Base-by-base conservation (phyloP, 2,888 invertebrate species). In the Parnassius mnemosyne region DNA sequence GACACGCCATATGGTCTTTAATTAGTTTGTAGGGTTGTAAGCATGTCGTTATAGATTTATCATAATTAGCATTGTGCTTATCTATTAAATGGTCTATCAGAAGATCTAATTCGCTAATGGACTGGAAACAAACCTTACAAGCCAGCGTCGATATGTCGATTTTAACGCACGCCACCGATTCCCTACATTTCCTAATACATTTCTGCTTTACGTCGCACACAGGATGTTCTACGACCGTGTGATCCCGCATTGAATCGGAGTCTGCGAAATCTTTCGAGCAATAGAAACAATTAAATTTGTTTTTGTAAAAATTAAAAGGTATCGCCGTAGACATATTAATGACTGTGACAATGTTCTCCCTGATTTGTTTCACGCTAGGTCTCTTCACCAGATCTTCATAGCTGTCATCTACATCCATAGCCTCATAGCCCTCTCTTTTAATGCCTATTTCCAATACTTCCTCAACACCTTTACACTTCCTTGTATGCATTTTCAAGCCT, bases 271-370 rank as follows among this genome's bases (percentile, higher is more conserved):
- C 89, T 79, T 89, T 87, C 0, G 88, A 87, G 55, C 91, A 91
- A 65, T 86, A 91, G 65, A 91, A 91, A 55, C 91, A 91, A 46
- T 90, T 90, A 53, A 89, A 91, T 65, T 87, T 90, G 65, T 90
- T 91, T 64, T 89, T 89, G 69, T 84, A 89, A 64, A 90, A 90
- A 66, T 87, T 90, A 64, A 91, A 91, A 5, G 91, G 91, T 72
- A 91, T 80, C 0, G 90, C 90, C 0, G 91, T 91, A 0, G 91
- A 91, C 89, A 90, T 90, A 49, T 88, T 90, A 1, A 91, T 82
- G 0, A 91, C 84, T 10, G 75, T 85, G 0, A 88, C 84, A 12
- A 91, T 87, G 58, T 91, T 91, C 61, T 89, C 84, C 1, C 89
- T 69, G 0, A 91, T 84, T 65, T 87, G 88, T 66, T 90, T 89